Conservation (phyloP, 2,113 vertebrate species). For the Podiceps cristatus region DNA sequence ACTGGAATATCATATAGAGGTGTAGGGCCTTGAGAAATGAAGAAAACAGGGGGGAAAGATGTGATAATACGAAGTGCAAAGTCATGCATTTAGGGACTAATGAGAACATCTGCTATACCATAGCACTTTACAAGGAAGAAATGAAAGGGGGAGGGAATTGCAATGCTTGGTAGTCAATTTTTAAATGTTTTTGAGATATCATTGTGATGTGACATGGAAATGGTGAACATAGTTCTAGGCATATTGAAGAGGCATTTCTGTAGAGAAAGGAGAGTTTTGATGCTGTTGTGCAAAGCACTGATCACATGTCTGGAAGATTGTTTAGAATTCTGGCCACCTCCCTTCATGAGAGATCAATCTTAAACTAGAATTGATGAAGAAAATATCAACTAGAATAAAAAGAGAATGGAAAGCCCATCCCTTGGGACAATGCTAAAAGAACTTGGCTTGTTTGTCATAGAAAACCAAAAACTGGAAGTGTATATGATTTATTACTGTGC, state of each 20-base stretch:
- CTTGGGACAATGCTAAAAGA: background rate
- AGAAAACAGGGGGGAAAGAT: background rate
- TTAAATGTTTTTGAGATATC: background rate
- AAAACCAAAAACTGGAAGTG: background rate
- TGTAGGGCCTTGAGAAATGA: background rate
- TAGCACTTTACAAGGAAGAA: background rate
- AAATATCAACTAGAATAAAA: background rate
- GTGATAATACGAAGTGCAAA: background rate
- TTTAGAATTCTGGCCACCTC: background rate
- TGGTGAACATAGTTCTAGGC: background rate
- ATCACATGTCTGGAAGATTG: background rate
- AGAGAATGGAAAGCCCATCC: background rate
- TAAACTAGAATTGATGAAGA: background rate
- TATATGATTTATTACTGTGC: background rate
- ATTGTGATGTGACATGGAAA: background rate
- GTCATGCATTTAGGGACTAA: background rate
- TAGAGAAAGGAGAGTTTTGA: background rate
- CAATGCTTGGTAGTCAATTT: background rate
- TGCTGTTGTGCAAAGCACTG: background rate
- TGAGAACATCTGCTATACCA: background rate
- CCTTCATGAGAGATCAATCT: background rate
- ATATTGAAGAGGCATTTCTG: background rate
- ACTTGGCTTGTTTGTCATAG: background rate
- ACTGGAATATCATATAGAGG: background rate
- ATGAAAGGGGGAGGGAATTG: background rate